A percentile compares a stretch with the other conserved stretches of the same genome.
Conservation (phyloP, 2,888 invertebrate species). For the Tuta absoluta region DNA sequence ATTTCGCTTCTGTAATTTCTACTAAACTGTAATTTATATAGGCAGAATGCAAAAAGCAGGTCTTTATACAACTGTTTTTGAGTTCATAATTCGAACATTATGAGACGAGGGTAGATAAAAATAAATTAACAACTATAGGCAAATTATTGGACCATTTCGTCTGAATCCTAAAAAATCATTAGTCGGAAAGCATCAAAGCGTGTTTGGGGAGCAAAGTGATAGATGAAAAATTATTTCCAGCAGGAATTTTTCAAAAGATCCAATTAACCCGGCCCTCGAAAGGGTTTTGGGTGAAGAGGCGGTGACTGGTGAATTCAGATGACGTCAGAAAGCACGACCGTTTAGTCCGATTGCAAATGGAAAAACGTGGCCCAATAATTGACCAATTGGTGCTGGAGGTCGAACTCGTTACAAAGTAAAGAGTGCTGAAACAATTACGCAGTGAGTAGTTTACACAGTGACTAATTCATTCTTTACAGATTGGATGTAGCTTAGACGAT, state of each 20-base stretch:
- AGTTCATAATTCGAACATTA: too few species aligned
- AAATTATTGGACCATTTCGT: background rate
- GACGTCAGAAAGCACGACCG: conserved; percentile 45
- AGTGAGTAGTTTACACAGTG: background rate
- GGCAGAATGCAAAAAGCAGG: too few species aligned
- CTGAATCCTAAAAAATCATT: background rate
- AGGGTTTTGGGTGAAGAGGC: conserved; percentile 56
- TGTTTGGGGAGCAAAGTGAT: conserved; percentile 56
- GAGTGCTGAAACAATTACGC: background rate
- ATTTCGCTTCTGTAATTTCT: too few species aligned
- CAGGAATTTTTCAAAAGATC: conserved; percentile 67
- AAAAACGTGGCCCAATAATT: background rate
- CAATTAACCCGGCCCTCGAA: conserved; percentile 67
- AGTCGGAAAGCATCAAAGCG: conserved; percentile 44
- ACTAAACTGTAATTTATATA: too few species aligned
- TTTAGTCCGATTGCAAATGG: background rate
- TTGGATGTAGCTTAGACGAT: too few species aligned
- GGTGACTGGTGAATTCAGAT: conserved; percentile 62
- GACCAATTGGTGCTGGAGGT: background rate
- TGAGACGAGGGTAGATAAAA: background rate
- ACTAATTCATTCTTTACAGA: background rate
- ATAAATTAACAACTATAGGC: background rate
- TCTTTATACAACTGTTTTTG: too few species aligned
- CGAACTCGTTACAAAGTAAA: too few species aligned
- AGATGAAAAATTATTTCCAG: conserved; percentile 63